These are phyloP conservation scores for Morelia viridis DNA, from an alignment of 2,797 vertebrate species.

Conservation along the genomic window DNA sequence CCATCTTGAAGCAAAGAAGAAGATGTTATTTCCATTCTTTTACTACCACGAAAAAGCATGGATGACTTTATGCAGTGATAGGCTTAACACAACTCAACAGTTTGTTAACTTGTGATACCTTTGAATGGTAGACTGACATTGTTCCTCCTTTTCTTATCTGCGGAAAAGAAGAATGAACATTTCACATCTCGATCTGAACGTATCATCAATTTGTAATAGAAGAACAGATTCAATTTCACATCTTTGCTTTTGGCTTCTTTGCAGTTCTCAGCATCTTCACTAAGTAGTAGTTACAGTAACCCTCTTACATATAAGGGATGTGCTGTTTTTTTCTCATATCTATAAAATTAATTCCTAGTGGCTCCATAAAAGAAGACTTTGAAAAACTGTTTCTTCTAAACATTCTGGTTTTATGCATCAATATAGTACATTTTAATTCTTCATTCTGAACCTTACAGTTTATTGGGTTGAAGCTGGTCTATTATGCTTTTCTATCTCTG, in stretches of 20 bases:
- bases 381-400: neutral
- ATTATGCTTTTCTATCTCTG: neutral
- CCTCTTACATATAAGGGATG: neutral
- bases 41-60: neutral
- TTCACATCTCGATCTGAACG: neutral
- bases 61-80: neutral
- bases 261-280: neutral
- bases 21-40: neutral
- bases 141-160: neutral
- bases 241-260: neutral
- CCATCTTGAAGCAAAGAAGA: neutral
- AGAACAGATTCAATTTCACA: neutral
- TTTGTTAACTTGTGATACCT: neutral
- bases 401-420: neutral
- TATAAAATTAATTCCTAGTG: neutral
- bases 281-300: neutral
- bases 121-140: neutral
- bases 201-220: neutral
- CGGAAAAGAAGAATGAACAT: neutral
- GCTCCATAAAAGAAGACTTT: neutral
- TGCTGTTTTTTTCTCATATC: neutral
- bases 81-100: neutral
- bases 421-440: neutral
- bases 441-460: neutral
- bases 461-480: neutral